phyloP scores from a whole-genome alignment of 2,113 vertebrate species.

The Syngnathus floridae region DNA sequence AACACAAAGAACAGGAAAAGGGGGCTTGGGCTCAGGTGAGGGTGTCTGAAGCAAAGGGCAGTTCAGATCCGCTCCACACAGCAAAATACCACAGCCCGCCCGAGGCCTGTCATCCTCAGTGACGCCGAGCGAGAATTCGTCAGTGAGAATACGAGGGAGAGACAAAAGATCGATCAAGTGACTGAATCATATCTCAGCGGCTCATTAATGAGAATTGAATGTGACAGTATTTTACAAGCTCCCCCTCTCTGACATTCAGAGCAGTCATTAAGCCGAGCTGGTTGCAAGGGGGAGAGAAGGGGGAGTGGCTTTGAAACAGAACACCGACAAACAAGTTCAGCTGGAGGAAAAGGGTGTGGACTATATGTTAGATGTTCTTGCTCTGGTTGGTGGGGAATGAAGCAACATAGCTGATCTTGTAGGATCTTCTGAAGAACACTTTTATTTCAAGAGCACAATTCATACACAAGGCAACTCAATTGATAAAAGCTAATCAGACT shows the following conservation, averaged over 20 bases:
- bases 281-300: conserved; percentile 14
- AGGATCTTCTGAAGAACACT: no score
- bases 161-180: conserved; percentile 19
- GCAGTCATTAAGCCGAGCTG: conserved; percentile 23
- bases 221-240: conserved; percentile 13
- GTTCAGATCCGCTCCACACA: conserved; percentile 21
- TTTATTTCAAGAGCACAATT: no score
- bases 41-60: conserved; percentile 37
- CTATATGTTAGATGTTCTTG: not conserved
- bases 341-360: not conserved
- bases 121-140: conserved; percentile 19
- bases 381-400: no score
- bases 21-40: conserved; percentile 13
- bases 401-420: no score
- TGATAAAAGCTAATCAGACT: no score
- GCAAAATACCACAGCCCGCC: conserved; percentile 44
- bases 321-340: not conserved
- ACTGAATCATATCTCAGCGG: conserved; percentile 8
- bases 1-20: conserved; percentile 24
- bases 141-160: not conserved
- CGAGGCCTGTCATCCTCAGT: conserved; percentile 21
- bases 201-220: conserved; percentile 44
- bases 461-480: no score
- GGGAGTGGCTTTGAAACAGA: not conserved
- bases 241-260: conserved; percentile 42